These are phyloP conservation scores for Podarcis lilfordi DNA, from an alignment of 2,797 vertebrate genomes.

Conservation along the genomic window DNA sequence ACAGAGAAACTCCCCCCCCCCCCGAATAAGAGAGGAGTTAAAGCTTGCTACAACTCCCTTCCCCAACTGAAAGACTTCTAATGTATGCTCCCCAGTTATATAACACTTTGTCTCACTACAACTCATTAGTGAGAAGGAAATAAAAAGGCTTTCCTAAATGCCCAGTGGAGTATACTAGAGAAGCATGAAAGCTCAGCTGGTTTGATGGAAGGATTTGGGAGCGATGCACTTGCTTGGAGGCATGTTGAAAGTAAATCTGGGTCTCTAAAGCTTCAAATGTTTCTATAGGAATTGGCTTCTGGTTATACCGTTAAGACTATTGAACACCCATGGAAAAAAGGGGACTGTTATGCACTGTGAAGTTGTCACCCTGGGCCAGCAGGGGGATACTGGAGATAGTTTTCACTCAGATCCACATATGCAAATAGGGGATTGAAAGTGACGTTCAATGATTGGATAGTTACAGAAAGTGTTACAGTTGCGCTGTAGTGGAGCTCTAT, in stretches of 20 bases:
- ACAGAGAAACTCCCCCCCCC: background rate
- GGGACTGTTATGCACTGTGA: too few relatives aligned
- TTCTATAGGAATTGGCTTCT: slow-evolving; percentile 6
- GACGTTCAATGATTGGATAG: too few relatives aligned
- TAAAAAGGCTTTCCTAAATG: slow-evolving; percentile 14
- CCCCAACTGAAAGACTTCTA: slow-evolving; percentile 21
- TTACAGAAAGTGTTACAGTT: too few relatives aligned
- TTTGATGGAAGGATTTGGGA: slow-evolving; percentile 1
- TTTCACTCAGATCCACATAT: too few relatives aligned
- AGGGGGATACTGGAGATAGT: too few relatives aligned
- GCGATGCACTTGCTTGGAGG: accelerated
- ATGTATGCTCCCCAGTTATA: background rate
- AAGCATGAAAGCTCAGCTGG: background rate
- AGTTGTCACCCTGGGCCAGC: too few relatives aligned
- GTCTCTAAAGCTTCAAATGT: slow-evolving; percentile 17
- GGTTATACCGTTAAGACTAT: background rate
- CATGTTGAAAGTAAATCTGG: background rate
- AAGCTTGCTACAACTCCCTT: slow-evolving; percentile 23
- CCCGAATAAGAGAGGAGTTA: background rate
- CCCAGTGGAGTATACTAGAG: slow-evolving; percentile 12
- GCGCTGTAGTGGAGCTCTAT: too few relatives aligned
- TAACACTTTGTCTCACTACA: slow-evolving; percentile 26
- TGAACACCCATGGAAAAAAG: background rate
- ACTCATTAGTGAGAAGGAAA: slow-evolving; percentile 50
- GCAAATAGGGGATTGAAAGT: too few relatives aligned